Conservation (phyloP, 2,113 vertebrate genomes). For the Barbus barbus region DNA sequence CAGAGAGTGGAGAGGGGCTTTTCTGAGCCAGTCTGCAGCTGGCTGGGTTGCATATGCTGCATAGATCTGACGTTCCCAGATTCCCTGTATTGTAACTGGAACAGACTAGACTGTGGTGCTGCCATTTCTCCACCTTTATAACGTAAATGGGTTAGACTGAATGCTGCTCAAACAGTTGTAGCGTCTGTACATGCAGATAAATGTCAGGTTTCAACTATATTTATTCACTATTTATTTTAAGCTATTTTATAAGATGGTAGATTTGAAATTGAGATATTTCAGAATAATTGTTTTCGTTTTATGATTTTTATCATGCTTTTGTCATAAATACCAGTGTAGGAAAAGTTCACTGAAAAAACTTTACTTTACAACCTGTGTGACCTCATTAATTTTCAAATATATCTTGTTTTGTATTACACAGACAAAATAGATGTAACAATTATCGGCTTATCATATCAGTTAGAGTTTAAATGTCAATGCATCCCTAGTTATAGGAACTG, state of each 20-base stretch:
- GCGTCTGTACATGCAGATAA: no score
- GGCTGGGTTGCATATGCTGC: neutral
- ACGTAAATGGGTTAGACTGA: neutral
- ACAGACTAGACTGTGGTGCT: neutral
- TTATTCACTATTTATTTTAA: no score
- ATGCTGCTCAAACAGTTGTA: neutral
- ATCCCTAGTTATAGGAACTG: neutral
- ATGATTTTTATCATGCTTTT: neutral
- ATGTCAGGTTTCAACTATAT: no score
- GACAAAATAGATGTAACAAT: neutral
- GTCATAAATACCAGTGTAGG: neutral
- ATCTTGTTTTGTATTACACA: neutral
- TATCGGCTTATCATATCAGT: neutral
- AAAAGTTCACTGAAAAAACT: neutral
- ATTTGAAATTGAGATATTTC: neutral
- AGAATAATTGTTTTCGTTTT: neutral
- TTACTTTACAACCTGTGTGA: neutral
- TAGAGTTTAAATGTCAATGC: neutral
- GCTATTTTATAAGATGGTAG: neutral
- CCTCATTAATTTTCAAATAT: neutral
- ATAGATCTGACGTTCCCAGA: neutral
- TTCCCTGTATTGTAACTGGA: neutral
- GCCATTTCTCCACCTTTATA: neutral
- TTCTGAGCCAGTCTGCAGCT: conserved; percentile 21
- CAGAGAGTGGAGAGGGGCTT: conserved; percentile 7